A percentile compares a stretch with the other conserved stretches of the same genome.
Evolutionary conservation across 1,140 invertebrate genomes (phyloP).

Genomic region (Mylabris phalerata): DNA sequence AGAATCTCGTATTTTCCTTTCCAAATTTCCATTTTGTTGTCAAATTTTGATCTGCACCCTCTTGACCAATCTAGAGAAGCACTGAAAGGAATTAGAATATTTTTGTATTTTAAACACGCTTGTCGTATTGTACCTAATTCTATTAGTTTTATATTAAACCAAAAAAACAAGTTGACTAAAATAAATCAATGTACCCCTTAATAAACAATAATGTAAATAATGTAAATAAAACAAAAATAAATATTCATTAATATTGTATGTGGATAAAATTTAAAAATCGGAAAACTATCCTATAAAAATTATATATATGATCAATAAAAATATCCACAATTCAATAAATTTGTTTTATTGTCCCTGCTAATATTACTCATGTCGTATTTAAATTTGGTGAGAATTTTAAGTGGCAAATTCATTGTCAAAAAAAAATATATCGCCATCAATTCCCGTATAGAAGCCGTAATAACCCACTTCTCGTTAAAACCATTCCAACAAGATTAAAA

Average conservation of each 20-base stretch:
- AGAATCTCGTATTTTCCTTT: not conserved
- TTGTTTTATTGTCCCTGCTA: too few relatives aligned
- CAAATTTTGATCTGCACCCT: conserved; percentile 17
- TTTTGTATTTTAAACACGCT: conserved; percentile 26
- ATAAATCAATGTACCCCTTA: conserved; percentile 10
- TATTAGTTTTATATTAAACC: conserved; percentile 20
- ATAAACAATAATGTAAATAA: conserved; percentile 19
- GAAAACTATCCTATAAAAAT: too few relatives aligned
- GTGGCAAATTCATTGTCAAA: too few relatives aligned
- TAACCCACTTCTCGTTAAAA: too few relatives aligned
- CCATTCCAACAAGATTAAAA: too few relatives aligned
- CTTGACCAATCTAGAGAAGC: conserved; percentile 32
- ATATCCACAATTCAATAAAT: too few relatives aligned
- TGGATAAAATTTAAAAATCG: too few relatives aligned
- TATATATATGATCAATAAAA: too few relatives aligned
- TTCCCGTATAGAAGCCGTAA: too few relatives aligned
- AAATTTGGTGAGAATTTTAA: too few relatives aligned
- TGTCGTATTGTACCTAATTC: conserved; percentile 23
- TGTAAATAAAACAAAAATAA: conserved; percentile 9
- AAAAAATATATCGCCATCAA: too few relatives aligned
- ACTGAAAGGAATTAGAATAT: conserved; percentile 30
- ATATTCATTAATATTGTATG: not conserved
- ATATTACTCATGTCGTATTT: too few relatives aligned
- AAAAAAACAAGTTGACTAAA: not conserved
- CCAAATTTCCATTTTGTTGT: not conserved